These are phyloP conservation scores for Ariopsis seemanni DNA, from an alignment of 2,113 vertebrate species.

Conservation along the genomic window DNA sequence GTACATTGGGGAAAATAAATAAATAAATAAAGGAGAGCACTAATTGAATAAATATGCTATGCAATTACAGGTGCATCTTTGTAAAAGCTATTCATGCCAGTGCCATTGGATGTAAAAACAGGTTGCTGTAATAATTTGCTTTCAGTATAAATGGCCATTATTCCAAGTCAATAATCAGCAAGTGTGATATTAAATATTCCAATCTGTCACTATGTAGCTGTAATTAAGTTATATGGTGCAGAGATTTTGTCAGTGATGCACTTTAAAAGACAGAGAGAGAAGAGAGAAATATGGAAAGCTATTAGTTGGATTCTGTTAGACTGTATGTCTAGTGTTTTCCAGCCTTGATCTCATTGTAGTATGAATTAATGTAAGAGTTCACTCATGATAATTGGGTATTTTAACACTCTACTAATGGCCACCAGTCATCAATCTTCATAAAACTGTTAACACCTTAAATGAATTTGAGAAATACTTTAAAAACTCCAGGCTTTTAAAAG, in stretches of 20 bases:
- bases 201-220: not conserved
- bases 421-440: constrained; percentile 22
- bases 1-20: not conserved
- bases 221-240: not conserved
- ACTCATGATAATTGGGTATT: constrained; percentile 40
- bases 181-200: not conserved
- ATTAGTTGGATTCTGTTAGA: not conserved
- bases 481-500: constrained; percentile 17
- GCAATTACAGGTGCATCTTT: not conserved
- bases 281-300: not conserved
- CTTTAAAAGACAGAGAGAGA: not conserved
- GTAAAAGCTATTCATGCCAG: not conserved
- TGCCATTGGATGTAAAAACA: not conserved
- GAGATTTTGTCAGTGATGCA: not conserved
- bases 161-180: not conserved
- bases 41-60: not conserved
- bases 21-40: not conserved
- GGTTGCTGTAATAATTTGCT: not conserved
- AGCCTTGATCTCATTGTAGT: not conserved
- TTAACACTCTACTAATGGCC: constrained; percentile 41
- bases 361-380: constrained; percentile 27
- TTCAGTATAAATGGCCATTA: not conserved
- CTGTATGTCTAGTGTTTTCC: not conserved
- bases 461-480: constrained; percentile 12
- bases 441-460: constrained; percentile 39